Conservation (phyloP, 1,140 invertebrate species). For the Lycorma delicatula region DNA sequence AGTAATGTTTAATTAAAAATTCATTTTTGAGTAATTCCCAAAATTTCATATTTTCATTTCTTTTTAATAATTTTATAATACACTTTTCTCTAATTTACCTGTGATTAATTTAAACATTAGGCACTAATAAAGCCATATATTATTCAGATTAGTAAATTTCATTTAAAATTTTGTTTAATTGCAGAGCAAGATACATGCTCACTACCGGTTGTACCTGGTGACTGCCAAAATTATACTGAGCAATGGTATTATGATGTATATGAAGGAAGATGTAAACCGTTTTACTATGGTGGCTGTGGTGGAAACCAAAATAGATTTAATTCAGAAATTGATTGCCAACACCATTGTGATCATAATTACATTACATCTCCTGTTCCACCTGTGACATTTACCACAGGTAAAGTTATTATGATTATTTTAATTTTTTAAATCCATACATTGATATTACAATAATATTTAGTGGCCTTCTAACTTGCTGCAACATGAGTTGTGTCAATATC, state of each 20-base stretch:
- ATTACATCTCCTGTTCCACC: conserved; percentile 32
- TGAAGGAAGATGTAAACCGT: conserved; percentile 57
- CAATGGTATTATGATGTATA: conserved; percentile 79
- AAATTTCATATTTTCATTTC: too few relatives aligned
- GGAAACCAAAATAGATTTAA: conserved; percentile 75
- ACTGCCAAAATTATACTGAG: conserved; percentile 66
- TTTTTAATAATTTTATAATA: too few relatives aligned
- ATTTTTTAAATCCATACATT: too few relatives aligned
- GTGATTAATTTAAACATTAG: background rate
- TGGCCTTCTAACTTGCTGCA: too few relatives aligned
- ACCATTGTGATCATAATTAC: conserved; percentile 45
- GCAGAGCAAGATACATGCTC: conserved; percentile 63
- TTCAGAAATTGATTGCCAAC: conserved; percentile 54
- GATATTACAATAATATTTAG: too few relatives aligned
- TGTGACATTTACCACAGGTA: background rate
- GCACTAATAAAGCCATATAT: too few relatives aligned
- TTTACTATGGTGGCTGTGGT: conserved; percentile 73
- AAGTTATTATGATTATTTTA: too few relatives aligned
- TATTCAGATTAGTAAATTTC: too few relatives aligned
- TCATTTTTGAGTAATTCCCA: too few relatives aligned
- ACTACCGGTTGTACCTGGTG: conserved; percentile 62
- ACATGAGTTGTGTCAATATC: too few relatives aligned
- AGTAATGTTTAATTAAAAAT: too few relatives aligned
- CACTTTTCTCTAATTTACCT: too few relatives aligned
- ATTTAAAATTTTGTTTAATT: conserved; percentile 10